Percentiles rank a stretch among this genome's conserved stretches.
These are phyloP conservation scores for Centropus unirufus DNA, from an alignment of 2,113 vertebrate genomes.

Conservation along the genomic window DNA sequence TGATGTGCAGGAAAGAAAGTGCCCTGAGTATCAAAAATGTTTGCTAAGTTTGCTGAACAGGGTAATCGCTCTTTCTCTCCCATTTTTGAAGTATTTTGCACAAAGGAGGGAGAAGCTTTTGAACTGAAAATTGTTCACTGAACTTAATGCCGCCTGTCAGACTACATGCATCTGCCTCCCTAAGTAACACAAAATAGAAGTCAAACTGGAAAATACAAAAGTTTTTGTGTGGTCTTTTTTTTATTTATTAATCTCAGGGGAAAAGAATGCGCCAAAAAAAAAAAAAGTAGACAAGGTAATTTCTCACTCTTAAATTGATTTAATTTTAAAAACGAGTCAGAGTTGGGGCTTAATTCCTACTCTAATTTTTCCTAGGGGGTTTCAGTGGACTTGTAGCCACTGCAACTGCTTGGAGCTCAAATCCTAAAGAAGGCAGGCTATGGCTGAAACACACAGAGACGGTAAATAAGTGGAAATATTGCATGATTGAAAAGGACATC, in stretches of 20 bases:
- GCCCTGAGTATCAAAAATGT: background rate
- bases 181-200: conserved; percentile 37
- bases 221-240: background rate
- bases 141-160: conserved; percentile 58
- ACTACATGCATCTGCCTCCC: conserved; percentile 19
- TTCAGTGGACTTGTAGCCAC: background rate
- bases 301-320: conserved; percentile 7
- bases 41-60: conserved; percentile 26
- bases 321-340: background rate
- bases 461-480: background rate
- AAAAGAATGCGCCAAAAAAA: background rate
- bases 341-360: background rate
- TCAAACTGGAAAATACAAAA: conserved; percentile 24
- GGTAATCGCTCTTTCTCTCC: background rate
- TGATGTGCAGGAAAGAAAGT: background rate
- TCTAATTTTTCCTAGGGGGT: background rate
- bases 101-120: background rate
- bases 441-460: background rate
- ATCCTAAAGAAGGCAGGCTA: background rate
- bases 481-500: background rate
- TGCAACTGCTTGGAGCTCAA: background rate
- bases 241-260: conserved; percentile 31
- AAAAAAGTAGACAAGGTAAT: background rate
- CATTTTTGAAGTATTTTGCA: conserved; percentile 41
- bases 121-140: conserved; percentile 47